Conservation (phyloP, 2,797 vertebrate genomes). For the Hapalemur alaotrensis region DNA sequence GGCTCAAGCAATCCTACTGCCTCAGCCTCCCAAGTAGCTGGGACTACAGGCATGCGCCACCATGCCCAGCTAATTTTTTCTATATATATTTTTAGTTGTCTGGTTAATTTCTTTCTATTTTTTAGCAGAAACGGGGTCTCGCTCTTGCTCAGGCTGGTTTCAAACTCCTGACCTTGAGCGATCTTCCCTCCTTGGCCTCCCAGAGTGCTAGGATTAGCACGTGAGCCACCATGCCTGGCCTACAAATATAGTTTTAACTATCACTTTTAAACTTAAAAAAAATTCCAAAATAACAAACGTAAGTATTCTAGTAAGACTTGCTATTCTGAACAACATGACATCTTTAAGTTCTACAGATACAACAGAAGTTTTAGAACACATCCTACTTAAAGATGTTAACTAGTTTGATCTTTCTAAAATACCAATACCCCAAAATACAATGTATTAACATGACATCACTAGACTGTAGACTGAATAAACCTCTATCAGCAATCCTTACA, state of each 20-base stretch:
- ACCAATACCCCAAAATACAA: not conserved
- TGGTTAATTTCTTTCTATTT: too few species aligned
- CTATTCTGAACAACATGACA: not conserved
- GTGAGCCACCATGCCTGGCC: too few species aligned
- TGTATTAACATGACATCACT: not conserved
- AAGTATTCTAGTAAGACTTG: not conserved
- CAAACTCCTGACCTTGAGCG: too few species aligned
- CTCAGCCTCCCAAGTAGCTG: too few species aligned
- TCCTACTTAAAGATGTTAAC: not conserved
- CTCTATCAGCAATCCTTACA: not conserved
- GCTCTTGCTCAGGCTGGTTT: too few species aligned
- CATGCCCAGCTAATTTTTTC: too few species aligned
- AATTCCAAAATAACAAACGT: not conserved
- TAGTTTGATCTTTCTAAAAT: not conserved
- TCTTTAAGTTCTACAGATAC: not conserved
- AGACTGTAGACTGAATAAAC: not conserved
- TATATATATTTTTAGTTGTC: too few species aligned
- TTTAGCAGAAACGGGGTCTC: too few species aligned
- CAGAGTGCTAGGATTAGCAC: too few species aligned
- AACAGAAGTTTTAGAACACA: not conserved
- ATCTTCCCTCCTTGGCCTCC: too few species aligned
- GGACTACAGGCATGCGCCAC: too few species aligned
- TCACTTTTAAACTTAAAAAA: not conserved
- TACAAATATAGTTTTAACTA: not conserved
- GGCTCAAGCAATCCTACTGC: too few species aligned